Conservation (phyloP, 1,140 invertebrate genomes). For the Plectrocnemia conspersa region DNA sequence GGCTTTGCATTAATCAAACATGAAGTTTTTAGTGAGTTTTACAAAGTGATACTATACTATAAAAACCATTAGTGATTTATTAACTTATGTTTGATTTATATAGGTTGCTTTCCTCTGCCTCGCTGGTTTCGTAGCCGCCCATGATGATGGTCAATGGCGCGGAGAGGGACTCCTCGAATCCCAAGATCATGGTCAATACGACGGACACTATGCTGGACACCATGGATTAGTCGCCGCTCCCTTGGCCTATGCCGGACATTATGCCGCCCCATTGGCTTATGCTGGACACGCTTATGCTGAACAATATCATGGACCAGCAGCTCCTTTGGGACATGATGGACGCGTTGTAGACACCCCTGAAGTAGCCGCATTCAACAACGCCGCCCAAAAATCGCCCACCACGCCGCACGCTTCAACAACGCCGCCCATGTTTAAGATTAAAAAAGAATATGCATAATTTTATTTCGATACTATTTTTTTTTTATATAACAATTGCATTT, state of each 20-base stretch:
- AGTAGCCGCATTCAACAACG: slow-evolving; percentile 44
- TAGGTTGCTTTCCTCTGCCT: too few relatives aligned
- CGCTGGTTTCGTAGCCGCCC: too few relatives aligned
- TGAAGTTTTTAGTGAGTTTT: slow-evolving; percentile 19
- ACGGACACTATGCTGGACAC: too few relatives aligned
- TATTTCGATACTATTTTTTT: too few relatives aligned
- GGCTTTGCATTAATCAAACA: slow-evolving; percentile 9
- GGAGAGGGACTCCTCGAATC: slow-evolving; percentile 17
- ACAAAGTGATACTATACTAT: neutral
- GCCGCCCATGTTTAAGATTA: too few relatives aligned
- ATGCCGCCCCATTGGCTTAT: slow-evolving; percentile 37
- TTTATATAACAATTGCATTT: too few relatives aligned
- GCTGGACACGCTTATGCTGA: slow-evolving; percentile 45
- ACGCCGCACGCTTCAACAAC: too few relatives aligned
- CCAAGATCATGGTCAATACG: slow-evolving; percentile 6
- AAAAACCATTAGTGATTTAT: neutral
- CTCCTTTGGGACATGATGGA: slow-evolving; percentile 33
- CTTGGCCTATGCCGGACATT: too few relatives aligned
- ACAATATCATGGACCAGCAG: slow-evolving; percentile 43
- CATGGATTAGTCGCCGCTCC: too few relatives aligned
- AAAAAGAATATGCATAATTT: too few relatives aligned
- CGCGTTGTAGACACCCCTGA: slow-evolving; percentile 41
- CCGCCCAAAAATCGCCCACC: too few relatives aligned
- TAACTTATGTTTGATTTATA: neutral
- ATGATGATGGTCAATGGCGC: slow-evolving; percentile 11